Evolutionary conservation across 2,888 invertebrate genomes (phyloP).

Genomic region (Boloria euphrosyne): DNA sequence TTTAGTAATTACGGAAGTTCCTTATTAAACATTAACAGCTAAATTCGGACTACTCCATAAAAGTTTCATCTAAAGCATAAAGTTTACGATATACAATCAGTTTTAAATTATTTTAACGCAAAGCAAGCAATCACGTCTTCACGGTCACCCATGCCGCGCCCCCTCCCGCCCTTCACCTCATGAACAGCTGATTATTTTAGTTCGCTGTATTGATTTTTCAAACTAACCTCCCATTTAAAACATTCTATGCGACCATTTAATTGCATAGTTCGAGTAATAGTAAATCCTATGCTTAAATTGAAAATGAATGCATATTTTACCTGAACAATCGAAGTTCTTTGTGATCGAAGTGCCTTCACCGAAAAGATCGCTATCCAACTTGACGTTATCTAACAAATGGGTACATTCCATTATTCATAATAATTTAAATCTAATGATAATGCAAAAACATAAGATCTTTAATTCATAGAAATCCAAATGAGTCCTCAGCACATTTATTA

Average conservation of each 20-base stretch:
- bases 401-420: constrained; percentile 86
- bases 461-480: constrained; percentile 58
- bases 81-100: constrained; percentile 11
- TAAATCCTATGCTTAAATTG: constrained; percentile 41
- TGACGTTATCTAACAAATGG: constrained; percentile 86
- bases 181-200: constrained; percentile 80
- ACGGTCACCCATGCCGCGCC: constrained; percentile 71
- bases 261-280: constrained; percentile 4
- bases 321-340: constrained; percentile 86
- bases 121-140: constrained; percentile 65
- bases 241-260: constrained; percentile 43
- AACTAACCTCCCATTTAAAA: constrained; percentile 64
- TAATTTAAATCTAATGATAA: constrained; percentile 50
- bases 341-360: constrained; percentile 77
- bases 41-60: background rate
- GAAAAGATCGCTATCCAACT: constrained; percentile 77
- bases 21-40: background rate
- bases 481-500: constrained; percentile 48
- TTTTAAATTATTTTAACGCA: constrained; percentile 49
- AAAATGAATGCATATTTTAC: constrained; percentile 66
- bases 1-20: background rate
- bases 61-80: constrained; percentile 1
- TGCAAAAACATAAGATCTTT: constrained; percentile 51
- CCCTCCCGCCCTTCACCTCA: constrained; percentile 61
- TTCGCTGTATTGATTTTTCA: constrained; percentile 80